A percentile compares a stretch with the other conserved stretches of the same genome.
phyloP scores from a whole-genome alignment of 2,113 vertebrate species.

The Vulpes vulpes region DNA sequence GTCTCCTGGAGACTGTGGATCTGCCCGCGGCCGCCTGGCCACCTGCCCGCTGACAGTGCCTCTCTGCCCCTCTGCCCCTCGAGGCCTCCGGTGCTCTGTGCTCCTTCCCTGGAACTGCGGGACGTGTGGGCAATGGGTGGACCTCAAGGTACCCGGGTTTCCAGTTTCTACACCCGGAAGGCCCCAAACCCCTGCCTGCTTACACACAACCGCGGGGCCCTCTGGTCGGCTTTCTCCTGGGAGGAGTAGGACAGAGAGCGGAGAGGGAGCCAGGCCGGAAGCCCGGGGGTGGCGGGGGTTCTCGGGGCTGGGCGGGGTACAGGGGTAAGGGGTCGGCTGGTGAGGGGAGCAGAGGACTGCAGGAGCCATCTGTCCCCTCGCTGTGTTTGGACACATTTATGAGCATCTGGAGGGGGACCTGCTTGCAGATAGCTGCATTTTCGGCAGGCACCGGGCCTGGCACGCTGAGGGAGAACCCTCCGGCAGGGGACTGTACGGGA shows the following conservation, averaged over 20 bases:
- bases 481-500: background rate
- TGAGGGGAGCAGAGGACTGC: background rate
- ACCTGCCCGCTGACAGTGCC: background rate
- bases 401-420: background rate
- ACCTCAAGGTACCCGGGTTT: background rate
- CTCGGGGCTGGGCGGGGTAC: background rate
- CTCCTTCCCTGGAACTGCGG: background rate
- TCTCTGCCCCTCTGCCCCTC: background rate
- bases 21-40: background rate
- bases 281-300: background rate
- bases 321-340: background rate
- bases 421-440: background rate
- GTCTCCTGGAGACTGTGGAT: background rate
- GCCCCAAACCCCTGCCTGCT: background rate
- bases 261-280: background rate
- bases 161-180: background rate
- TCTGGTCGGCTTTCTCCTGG: background rate
- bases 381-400: background rate
- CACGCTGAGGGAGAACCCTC: background rate
- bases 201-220: background rate
- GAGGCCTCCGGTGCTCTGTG: background rate
- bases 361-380: background rate
- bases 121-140: background rate
- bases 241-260: background rate
- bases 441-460: background rate